Evolutionary conservation across 2,888 invertebrate species (phyloP), one percentile per base, ranked within the genome.

Genomic region (Troides oblongomaculatus): DNA sequence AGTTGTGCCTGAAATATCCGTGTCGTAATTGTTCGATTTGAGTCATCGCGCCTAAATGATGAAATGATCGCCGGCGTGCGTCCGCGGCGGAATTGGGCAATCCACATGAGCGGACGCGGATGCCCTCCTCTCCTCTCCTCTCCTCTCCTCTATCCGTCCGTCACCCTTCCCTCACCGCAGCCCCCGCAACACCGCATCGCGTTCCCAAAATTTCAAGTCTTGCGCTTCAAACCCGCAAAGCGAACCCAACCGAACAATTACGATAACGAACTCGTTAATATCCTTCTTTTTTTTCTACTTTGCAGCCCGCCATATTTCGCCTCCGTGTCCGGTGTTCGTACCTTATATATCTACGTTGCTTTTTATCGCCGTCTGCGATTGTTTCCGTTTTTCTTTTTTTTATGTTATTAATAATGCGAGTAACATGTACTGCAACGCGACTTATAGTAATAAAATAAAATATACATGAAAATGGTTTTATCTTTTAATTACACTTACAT

Each of bases 21-120:
- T 87, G 82, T 84, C 79, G 85, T 83, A 88, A 88, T 81, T 78
- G 78, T 81, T 82, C 73, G 76, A 79, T 81, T 88, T 82, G 84
- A 86, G 84, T 89, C 84, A 86, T 82, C 79, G 84, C 81, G 81
- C 78, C 72, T 77, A 80, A 77, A 84, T 90, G 87, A 88, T 82
- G 90, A 81, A 87, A 87, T 84, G 81, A 84, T 83, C 81, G 82
- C 78, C 78, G 84, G 81, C 78, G 80, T 80, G 78, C 77, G 81
- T 75, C 73, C 77, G 79, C 77, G 83, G 82, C 82, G 83, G 87
- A 87, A 89, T 91, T 91, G 88, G 87, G 90, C 88, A 90, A 91
- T 87, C 83, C 81, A 84, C 87, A 83, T 82, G 81, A 84, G 79
- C 87, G 86, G 86, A 82, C 82, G 78, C 78, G 77, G 74, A 74